Percentiles rank a stretch among this genome's conserved stretches.
phyloP scores from a whole-genome alignment of 2,797 vertebrate genomes.

The Epinephelus awoara region DNA sequence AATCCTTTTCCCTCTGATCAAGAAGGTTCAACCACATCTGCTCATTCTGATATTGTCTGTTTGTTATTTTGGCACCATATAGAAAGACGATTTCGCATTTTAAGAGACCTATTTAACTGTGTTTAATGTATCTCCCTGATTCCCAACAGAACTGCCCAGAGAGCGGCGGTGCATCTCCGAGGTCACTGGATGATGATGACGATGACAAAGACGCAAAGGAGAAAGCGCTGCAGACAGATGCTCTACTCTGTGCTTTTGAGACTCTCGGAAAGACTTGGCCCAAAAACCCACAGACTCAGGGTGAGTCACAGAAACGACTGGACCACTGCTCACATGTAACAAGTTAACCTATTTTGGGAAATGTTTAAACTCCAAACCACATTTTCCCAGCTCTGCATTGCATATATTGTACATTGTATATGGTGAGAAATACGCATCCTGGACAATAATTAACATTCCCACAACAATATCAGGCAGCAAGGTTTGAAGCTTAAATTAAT shows the following conservation, averaged over 20 bases:
- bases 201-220: constrained; percentile 87
- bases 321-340: background rate
- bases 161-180: constrained; percentile 66
- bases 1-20: constrained; percentile 93
- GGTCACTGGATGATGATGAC: constrained; percentile 80
- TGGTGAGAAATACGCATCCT: background rate
- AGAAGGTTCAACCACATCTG: constrained; percentile 87
- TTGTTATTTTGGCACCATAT: background rate
- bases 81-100: background rate
- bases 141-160: constrained; percentile 87
- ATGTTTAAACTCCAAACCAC: background rate
- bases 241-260: constrained; percentile 93
- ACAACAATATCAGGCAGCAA: background rate
- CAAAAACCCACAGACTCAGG: constrained; percentile 88
- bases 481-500: background rate
- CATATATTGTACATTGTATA: background rate
- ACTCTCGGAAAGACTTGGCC: constrained; percentile 96
- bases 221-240: constrained; percentile 91
- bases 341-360: background rate
- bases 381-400: background rate
- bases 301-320: constrained; percentile 75
- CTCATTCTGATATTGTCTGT: background rate
- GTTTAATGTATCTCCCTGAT: background rate
- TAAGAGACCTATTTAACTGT: background rate
- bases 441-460: background rate